Conservation (phyloP, 2,888 invertebrate species). For the Callimorpha dominula region DNA sequence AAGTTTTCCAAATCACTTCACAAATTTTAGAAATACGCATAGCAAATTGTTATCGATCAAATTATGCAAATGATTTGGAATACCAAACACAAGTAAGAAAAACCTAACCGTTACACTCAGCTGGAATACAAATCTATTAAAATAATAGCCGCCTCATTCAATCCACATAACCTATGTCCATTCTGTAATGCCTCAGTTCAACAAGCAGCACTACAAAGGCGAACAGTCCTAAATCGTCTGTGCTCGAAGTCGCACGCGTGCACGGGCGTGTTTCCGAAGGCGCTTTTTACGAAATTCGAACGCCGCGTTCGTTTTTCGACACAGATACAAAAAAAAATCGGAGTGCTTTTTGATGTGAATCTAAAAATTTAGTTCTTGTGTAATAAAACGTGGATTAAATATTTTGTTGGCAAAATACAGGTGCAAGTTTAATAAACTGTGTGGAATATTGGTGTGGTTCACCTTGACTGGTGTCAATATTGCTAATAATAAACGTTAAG, state of each 20-base stretch:
- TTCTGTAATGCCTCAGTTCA: slow-evolving; percentile 48
- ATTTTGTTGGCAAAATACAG: slow-evolving; percentile 29
- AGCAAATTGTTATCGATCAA: slow-evolving; percentile 13
- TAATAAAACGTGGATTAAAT: slow-evolving; percentile 25
- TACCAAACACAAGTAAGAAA: slow-evolving; percentile 38
- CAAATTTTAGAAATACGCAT: background rate
- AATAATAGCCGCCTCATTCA: slow-evolving; percentile 49
- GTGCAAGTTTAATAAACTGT: slow-evolving; percentile 29
- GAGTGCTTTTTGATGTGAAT: slow-evolving; percentile 35
- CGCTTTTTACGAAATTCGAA: slow-evolving; percentile 43
- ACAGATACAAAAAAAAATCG: slow-evolving; percentile 21
- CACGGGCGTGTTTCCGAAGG: slow-evolving; percentile 26
- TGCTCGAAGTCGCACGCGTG: slow-evolving; percentile 42
- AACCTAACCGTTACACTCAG: slow-evolving; percentile 29
- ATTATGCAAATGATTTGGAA: slow-evolving; percentile 41
- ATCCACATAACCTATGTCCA: slow-evolving; percentile 46
- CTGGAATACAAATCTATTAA: slow-evolving; percentile 52
- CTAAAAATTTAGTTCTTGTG: slow-evolving; percentile 36
- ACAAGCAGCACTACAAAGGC: slow-evolving; percentile 33
- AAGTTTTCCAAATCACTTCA: slow-evolving; percentile 4
- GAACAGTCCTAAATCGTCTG: slow-evolving; percentile 46
- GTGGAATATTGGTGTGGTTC: slow-evolving; percentile 49
- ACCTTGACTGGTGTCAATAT: slow-evolving; percentile 46
- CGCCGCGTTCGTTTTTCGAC: slow-evolving; percentile 33
- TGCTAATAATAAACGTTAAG: slow-evolving; percentile 25